Evolutionary conservation across 2,113 vertebrate genomes (phyloP).

Genomic region (Megalops atlanticus): DNA sequence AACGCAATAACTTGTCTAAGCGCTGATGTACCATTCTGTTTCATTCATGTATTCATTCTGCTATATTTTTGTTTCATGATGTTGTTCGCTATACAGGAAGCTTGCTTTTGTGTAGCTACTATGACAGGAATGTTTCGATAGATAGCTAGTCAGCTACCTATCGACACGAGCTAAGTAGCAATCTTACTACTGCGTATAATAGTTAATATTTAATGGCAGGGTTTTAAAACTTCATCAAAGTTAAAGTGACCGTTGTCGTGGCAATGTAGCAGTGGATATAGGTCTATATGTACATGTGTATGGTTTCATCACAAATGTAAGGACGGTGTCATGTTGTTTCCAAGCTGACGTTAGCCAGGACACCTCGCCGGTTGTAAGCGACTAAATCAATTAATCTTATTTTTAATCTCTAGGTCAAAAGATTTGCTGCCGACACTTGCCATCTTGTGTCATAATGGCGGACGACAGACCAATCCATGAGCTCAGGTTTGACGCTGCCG

Average conservation of each 20-base stretch:
- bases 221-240: neutral
- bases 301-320: neutral
- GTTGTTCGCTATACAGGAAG: neutral
- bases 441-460: conserved; percentile 67
- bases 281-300: neutral
- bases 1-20: neutral
- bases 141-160: neutral
- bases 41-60: neutral
- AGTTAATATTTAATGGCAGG: conserved; percentile 9
- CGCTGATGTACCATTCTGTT: neutral
- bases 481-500: conserved; percentile 85
- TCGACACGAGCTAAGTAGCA: neutral
- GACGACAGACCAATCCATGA: conserved; percentile 75
- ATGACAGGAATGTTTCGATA: neutral
- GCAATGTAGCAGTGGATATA: neutral
- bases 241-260: neutral
- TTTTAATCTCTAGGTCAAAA: conserved; percentile 17
- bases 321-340: neutral
- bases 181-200: neutral
- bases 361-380: neutral
- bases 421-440: neutral
- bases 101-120: neutral
- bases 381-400: neutral
- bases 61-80: neutral
- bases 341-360: neutral